Evolutionary conservation across 2,888 invertebrate genomes (phyloP).

Genomic region (Thereva unica): DNA sequence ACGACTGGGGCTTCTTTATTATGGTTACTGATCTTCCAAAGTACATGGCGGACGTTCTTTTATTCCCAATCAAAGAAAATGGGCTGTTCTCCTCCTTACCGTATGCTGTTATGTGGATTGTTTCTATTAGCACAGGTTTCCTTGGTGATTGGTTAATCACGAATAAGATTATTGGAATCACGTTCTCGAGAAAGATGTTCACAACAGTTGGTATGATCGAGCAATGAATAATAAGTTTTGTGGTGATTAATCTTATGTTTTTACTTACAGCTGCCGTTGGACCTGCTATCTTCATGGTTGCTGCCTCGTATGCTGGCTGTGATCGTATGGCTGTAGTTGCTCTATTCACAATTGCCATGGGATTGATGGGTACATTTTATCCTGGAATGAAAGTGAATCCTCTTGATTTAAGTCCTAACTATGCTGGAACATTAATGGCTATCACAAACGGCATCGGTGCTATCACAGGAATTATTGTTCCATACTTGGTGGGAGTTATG

Average conservation of each 20-base stretch:
- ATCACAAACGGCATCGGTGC: constrained; percentile 71
- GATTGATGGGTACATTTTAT: constrained; percentile 71
- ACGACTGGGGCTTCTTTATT: constrained; percentile 70
- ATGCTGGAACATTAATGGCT: constrained; percentile 69
- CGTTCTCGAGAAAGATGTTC: constrained; percentile 66
- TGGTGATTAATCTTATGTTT: background rate
- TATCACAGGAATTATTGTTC: constrained; percentile 68
- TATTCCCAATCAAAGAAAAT: constrained; percentile 65
- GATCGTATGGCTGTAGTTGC: constrained; percentile 64
- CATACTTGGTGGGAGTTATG: constrained; percentile 66
- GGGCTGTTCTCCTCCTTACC: constrained; percentile 66
- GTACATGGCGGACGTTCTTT: constrained; percentile 66
- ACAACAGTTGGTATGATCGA: constrained; percentile 66
- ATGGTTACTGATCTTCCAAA: constrained; percentile 69
- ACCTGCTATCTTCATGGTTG: constrained; percentile 69
- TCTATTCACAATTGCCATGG: constrained; percentile 70
- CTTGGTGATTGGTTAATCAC: constrained; percentile 71
- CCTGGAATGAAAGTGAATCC: constrained; percentile 71
- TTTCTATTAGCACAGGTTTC: constrained; percentile 65
- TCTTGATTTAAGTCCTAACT: constrained; percentile 68
- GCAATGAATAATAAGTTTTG: constrained; percentile 4
- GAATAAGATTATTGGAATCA: constrained; percentile 62
- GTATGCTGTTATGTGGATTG: constrained; percentile 66
- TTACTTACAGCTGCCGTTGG: constrained; percentile 65
- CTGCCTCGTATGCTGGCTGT: constrained; percentile 72